phyloP scores from a whole-genome alignment of 1,140 invertebrate genomes.

The Drosophila nigromelanica region DNA sequence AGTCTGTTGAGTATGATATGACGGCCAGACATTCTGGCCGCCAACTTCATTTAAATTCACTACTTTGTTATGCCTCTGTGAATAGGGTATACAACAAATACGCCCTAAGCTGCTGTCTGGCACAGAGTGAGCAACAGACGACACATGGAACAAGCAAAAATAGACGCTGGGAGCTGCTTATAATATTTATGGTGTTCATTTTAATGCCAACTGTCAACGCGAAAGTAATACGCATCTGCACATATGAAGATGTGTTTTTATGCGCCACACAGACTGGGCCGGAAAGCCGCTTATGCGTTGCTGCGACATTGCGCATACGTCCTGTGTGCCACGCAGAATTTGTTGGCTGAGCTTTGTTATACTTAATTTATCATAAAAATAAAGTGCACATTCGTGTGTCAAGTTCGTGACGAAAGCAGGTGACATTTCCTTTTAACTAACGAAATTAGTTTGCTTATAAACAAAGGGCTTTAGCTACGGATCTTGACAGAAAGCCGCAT shows the following conservation, averaged over 20 bases:
- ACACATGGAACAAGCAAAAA: slow-evolving; percentile 7
- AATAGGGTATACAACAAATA: neutral
- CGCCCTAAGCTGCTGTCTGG: slow-evolving; percentile 58
- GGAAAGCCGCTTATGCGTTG: slow-evolving; percentile 49
- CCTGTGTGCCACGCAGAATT: slow-evolving; percentile 13
- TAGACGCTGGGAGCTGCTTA: slow-evolving; percentile 53
- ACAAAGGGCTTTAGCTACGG: slow-evolving; percentile 11
- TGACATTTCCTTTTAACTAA: slow-evolving; percentile 17
- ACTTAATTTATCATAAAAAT: slow-evolving; percentile 77
- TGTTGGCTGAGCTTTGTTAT: slow-evolving; percentile 37
- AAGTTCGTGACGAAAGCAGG: slow-evolving; percentile 23
- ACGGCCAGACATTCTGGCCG: no score
- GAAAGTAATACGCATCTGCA: slow-evolving; percentile 51
- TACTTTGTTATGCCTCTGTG: no score
- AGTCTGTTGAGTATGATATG: neutral
- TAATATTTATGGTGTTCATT: slow-evolving; percentile 78
- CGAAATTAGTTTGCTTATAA: slow-evolving; percentile 27
- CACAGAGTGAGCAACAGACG: slow-evolving; percentile 9
- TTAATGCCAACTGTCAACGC: slow-evolving; percentile 77
- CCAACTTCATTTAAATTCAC: neutral
- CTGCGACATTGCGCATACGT: slow-evolving; percentile 46
- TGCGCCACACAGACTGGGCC: slow-evolving; percentile 8
- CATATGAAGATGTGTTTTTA: slow-evolving; percentile 53
- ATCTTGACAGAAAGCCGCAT: neutral
- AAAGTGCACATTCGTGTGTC: slow-evolving; percentile 59